Base-by-base conservation (phyloP, 2,113 vertebrate species). In the Trematomus loennbergii region DNA sequence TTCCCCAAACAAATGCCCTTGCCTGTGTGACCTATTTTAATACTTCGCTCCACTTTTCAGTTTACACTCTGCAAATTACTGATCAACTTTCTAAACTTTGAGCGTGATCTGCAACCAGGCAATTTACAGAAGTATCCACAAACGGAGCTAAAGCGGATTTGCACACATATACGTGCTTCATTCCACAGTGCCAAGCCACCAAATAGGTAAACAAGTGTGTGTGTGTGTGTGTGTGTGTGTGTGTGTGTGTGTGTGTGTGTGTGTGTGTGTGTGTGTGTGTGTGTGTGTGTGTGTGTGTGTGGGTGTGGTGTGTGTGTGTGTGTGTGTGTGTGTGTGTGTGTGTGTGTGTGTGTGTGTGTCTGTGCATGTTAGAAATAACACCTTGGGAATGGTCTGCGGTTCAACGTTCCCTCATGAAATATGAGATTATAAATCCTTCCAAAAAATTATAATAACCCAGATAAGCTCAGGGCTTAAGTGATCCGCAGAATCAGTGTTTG, bases 361-460 rank as follows among this genome's bases (percentile, higher is more conserved):
- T 1, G 9, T 20, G 54, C 12, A 46, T 75, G 77, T 78, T 75
- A 54, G 81, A 89, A 90, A 91, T 89, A 92, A 89, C 91, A 94
- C 87, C 88, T 83, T 72, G 72, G 84, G 87, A 92, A 91, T 84
- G 87, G 91, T 88, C 93, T 81, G 76, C 45, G 86, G 88, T 89
- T 94, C 84, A 87, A 72, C 77, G 72, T 89, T 91, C 79, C 77
- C 84, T 85, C 83, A 81, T 89, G 76, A 94, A 94, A 94, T 90
- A 92, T 92, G 88, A 90, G 93, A 93, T 91, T 83, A 81, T 87
- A 94, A 94, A 94, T 94, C 94, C 93, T 87, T 90, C 87, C 69
- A 88, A 88, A 90, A 93, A 89, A 91, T 93, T 94, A 89, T 88
- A 93, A 92, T 94, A 93, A 94, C 90, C 93, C 79, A 90, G 93